Percentiles rank a stretch among this genome's conserved stretches.
These are phyloP conservation scores for Alosa sapidissima DNA, from an alignment of 2,797 vertebrate species.

Conservation along the genomic window DNA sequence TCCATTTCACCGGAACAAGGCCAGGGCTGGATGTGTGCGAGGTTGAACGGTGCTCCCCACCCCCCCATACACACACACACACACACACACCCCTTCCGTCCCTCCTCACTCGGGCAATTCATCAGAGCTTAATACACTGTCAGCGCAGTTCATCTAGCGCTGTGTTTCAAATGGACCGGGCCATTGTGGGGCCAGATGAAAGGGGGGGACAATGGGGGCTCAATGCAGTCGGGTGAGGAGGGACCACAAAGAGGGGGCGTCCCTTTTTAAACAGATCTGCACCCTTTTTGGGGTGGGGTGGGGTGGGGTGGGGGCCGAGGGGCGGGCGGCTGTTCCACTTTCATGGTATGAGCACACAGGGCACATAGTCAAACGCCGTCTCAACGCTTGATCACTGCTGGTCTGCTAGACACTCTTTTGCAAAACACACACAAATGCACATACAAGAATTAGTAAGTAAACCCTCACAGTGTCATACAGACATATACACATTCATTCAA, in stretches of 20 bases:
- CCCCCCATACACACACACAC: constrained; percentile 37
- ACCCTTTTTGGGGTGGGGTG: background rate
- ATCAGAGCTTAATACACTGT: constrained; percentile 86
- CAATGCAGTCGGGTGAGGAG: constrained; percentile 77
- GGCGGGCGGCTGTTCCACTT: constrained; percentile 75
- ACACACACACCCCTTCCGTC: constrained; percentile 48
- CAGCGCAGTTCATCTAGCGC: constrained; percentile 83
- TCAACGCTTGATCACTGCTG: constrained; percentile 39
- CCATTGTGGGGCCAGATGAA: constrained; percentile 79
- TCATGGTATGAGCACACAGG: constrained; percentile 74
- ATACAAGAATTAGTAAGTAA: constrained; percentile 46
- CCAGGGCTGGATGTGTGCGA: constrained; percentile 67
- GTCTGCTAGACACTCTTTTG: constrained; percentile 34
- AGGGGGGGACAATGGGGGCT: constrained; percentile 77
- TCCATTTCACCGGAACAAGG: constrained; percentile 75
- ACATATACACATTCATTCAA: constrained; percentile 43
- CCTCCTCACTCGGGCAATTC: constrained; percentile 80
- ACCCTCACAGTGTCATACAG: constrained; percentile 74
- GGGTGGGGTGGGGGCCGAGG: background rate
- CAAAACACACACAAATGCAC: constrained; percentile 70
- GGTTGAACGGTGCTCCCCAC: constrained; percentile 81
- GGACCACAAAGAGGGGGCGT: constrained; percentile 80
- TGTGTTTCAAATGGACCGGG: constrained; percentile 76
- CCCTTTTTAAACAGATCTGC: constrained; percentile 75
- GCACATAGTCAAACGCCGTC: constrained; percentile 70